Evolutionary conservation across 2,113 vertebrate species (phyloP).

Genomic region (Bufo gargarizans): DNA sequence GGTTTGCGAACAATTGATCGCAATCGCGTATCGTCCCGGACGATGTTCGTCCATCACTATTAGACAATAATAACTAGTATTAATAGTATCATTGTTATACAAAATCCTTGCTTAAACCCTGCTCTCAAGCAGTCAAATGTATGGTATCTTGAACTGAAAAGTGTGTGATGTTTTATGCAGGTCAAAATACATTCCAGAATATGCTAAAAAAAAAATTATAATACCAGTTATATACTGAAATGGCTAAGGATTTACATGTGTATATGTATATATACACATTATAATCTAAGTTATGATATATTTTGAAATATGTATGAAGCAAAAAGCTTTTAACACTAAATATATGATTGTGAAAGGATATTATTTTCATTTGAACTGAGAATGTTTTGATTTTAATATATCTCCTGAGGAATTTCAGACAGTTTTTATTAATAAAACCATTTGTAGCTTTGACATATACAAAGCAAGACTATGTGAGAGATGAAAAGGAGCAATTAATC

Average conservation of each 20-base stretch:
- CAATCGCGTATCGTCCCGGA: too few species aligned
- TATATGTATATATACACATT: not conserved
- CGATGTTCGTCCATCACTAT: too few species aligned
- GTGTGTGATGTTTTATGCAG: not conserved
- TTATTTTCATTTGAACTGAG: conserved; percentile 17
- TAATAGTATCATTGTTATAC: too few species aligned
- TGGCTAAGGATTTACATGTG: not conserved
- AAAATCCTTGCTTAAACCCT: too few species aligned
- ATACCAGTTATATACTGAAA: not conserved
- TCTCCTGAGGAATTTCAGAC: not conserved
- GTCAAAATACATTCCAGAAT: not conserved
- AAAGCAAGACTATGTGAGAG: conserved; percentile 15
- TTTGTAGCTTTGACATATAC: conserved; percentile 11
- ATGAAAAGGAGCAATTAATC: conserved; percentile 37
- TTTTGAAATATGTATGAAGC: not conserved
- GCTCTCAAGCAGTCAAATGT: not conserved
- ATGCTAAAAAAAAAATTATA: not conserved
- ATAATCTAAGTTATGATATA: not conserved
- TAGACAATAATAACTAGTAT: too few species aligned
- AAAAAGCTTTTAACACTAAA: conserved; percentile 28
- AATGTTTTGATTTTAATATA: conserved; percentile 29
- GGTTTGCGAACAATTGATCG: too few species aligned
- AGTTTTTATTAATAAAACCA: conserved; percentile 14
- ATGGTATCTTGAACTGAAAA: not conserved
- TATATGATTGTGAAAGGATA: conserved; percentile 1